These are phyloP conservation scores for Cydia pomonella DNA, from an alignment of 1,140 invertebrate genomes.

Conservation along the genomic window DNA sequence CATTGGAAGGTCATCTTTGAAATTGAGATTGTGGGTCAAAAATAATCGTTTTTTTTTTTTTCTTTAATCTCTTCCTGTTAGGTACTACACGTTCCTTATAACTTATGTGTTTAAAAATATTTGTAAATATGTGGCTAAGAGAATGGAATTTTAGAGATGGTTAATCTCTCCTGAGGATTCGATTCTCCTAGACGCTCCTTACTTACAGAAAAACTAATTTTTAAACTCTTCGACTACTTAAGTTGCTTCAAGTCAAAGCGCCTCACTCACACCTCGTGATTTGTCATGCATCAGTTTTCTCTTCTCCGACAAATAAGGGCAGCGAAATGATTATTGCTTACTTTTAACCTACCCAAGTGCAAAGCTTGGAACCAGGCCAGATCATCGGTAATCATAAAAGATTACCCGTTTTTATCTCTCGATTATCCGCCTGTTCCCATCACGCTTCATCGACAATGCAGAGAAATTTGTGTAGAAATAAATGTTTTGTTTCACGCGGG, in stretches of 20 bases:
- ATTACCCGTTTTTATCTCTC: background rate
- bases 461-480: conserved; percentile 22
- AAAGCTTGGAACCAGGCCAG: background rate
- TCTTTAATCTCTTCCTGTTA: no score
- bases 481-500: background rate
- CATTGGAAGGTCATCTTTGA: no score
- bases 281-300: background rate
- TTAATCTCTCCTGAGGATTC: no score
- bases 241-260: background rate
- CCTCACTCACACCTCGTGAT: background rate
- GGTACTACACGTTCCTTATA: no score
- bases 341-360: background rate
- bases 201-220: no score
- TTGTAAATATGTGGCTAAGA: no score
- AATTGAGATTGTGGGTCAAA: no score
- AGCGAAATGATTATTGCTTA: background rate
- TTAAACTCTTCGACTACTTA: background rate
- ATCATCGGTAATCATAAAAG: background rate
- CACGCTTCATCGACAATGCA: conserved; percentile 16
- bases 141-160: no score
- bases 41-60: no score
- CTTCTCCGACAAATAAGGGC: background rate
- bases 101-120: no score
- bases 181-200: no score
- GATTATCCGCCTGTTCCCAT: conserved; percentile 12